Base-by-base conservation (phyloP, 2,888 invertebrate species). In the Enchytraeus crypticus region DNA sequence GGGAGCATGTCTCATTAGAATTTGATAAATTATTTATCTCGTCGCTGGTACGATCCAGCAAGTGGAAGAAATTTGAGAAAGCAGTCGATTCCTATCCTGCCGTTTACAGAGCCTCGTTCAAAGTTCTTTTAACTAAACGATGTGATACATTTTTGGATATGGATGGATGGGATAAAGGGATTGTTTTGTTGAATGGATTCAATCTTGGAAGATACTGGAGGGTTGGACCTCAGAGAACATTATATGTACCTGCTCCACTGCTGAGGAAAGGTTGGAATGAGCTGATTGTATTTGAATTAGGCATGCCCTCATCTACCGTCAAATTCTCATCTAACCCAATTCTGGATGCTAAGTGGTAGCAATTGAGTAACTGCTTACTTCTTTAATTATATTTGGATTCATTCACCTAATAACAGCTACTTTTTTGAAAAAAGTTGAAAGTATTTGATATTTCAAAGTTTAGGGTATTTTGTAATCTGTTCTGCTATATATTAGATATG, bases 1-100 rank as follows among this genome's bases (percentile, higher is more conserved):
- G 65, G 65, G 23, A 23, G 30, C 65, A 58, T 32, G 29, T 62
- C 5, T 61, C 65, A 21, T 32, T 66, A 29, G 64, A 66, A 34
- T 66, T 66, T 53, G 56, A 60, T 32, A 51, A 60, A 14, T 14
- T 32, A n/a, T 55, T 63, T 30, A 43, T 59, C 27, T 8, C n/a
- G 1, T n/a, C 21, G 8, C 32, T 66, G 11, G 26, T n/a, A 11
- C 1, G 26, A 27, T 21, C 38, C 3, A 21, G n/a, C n/a, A 5
- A 1, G 18, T 62, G 63, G 63, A n/a, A 21, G 46, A 14, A 38
- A 1, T 62, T n/a, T 18, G 11, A 14, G 11, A 29, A 14, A 33
- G 26, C 18, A 18, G 34, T n/a, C 34, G 18, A 11, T 14, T 3
- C 30, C 0, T 45, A 18, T 3, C 63, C 63, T 1, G 32, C 43